Conservation (phyloP, 2,113 vertebrate species). For the Piprites chloris region DNA sequence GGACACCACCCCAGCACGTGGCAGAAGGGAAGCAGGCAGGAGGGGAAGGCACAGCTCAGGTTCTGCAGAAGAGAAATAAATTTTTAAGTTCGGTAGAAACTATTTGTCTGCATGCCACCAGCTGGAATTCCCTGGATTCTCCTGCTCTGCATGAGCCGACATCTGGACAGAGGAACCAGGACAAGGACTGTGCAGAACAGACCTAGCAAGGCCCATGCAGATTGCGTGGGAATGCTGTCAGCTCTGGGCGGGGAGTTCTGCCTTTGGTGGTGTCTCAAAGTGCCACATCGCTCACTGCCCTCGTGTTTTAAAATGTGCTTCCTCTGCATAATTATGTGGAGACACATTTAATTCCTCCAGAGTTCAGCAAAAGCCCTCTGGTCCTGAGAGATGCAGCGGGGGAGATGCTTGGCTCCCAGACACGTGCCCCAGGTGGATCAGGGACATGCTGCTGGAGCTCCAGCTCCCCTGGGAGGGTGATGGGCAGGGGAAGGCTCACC, state of each 20-base stretch:
- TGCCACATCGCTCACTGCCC: not conserved
- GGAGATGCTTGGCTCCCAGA: not conserved
- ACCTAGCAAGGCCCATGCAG: accelerated
- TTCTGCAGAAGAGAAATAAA: not conserved
- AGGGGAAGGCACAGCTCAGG: not conserved
- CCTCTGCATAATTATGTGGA: not conserved
- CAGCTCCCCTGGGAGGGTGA: not conserved
- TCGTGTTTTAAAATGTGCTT: not conserved
- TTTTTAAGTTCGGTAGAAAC: not conserved
- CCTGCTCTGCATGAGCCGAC: not conserved
- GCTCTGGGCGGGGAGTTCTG: not conserved
- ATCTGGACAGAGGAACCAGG: not conserved
- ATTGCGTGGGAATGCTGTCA: accelerated
- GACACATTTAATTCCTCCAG: not conserved
- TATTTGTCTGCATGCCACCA: not conserved
- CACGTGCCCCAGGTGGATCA: not conserved
- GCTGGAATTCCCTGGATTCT: not conserved
- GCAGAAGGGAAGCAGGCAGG: not conserved
- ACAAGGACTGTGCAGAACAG: not conserved
- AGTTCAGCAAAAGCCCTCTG: not conserved
- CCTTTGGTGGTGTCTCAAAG: accelerated
- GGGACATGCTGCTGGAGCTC: not conserved
- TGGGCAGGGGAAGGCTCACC: not conserved
- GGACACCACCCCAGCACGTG: accelerated
- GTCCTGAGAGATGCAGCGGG: accelerated